Evolutionary conservation across 2,797 vertebrate species (phyloP).

Genomic region (Geotrypetes seraphini): DNA sequence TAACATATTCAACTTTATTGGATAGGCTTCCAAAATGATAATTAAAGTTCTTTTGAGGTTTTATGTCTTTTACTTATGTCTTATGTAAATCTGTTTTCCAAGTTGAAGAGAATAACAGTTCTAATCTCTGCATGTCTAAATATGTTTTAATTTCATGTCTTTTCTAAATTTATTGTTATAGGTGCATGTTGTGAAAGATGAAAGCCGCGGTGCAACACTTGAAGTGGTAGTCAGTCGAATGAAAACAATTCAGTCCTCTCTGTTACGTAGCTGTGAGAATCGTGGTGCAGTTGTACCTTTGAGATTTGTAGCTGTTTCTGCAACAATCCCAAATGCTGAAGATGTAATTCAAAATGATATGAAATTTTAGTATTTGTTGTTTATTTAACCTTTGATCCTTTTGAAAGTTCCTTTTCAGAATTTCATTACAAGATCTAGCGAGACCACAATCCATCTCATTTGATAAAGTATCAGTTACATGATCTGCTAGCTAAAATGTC

Average conservation of each 20-base stretch:
- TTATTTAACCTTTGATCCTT: background rate
- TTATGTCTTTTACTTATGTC: no score
- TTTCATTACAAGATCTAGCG: no score
- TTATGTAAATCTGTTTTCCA: no score
- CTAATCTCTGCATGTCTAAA: no score
- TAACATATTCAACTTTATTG: no score
- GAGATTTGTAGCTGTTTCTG: slow-evolving; percentile 91
- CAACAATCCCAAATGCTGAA: slow-evolving; percentile 87
- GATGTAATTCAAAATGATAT: slow-evolving; percentile 68
- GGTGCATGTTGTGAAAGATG: slow-evolving; percentile 90
- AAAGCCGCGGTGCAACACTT: slow-evolving; percentile 84
- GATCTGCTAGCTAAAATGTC: no score
- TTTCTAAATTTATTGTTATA: no score
- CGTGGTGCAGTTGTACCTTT: slow-evolving; percentile 42
- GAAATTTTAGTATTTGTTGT: background rate
- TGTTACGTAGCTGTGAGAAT: slow-evolving; percentile 43
- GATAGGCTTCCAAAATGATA: no score
- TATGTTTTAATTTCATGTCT: background rate
- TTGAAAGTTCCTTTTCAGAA: background rate
- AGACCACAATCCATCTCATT: no score
- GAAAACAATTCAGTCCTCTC: slow-evolving; percentile 78
- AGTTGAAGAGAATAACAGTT: no score
- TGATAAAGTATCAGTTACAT: no score
- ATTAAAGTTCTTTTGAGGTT: no score
- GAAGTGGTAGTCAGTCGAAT: slow-evolving; percentile 96